Evolutionary conservation across 2,113 vertebrate species (phyloP).

Genomic region (Hucho hucho): DNA sequence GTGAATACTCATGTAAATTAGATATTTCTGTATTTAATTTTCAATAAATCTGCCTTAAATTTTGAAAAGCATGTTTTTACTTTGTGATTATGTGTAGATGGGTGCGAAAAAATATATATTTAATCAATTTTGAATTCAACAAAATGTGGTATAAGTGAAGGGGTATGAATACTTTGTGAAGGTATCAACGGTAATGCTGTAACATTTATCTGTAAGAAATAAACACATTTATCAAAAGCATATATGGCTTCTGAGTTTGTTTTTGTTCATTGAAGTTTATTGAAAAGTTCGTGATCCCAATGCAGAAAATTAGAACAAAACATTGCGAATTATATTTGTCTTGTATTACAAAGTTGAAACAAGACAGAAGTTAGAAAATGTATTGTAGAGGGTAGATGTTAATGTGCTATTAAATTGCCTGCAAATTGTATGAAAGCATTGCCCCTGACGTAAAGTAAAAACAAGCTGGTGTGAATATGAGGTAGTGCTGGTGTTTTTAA

Average conservation of each 20-base stretch:
- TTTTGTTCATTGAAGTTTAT: slow-evolving; percentile 1
- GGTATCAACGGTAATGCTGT: neutral
- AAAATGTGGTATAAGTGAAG: too few species aligned
- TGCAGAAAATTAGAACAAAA: neutral
- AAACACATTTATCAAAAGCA: neutral
- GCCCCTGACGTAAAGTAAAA: slow-evolving; percentile 22
- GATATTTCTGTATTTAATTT: too few species aligned
- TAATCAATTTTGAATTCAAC: too few species aligned
- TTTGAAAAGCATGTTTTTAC: too few species aligned
- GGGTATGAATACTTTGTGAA: too few species aligned
- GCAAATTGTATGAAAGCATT: slow-evolving; percentile 33
- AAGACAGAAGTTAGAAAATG: slow-evolving; percentile 17
- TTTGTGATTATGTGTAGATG: too few species aligned
- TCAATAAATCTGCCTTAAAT: too few species aligned
- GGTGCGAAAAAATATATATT: too few species aligned
- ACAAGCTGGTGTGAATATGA: neutral
- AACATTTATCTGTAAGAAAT: neutral
- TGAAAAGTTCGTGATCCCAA: neutral
- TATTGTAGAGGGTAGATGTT: slow-evolving; percentile 47
- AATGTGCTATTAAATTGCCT: slow-evolving; percentile 52
- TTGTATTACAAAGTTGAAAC: neutral
- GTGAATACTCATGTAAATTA: too few species aligned
- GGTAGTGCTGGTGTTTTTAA: slow-evolving; percentile 1
- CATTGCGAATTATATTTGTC: neutral
- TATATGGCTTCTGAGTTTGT: neutral